A percentile compares a stretch with the other conserved stretches of the same genome.
phyloP scores from a whole-genome alignment of 2,113 vertebrate species.

The Psittacula cyanocephala region DNA sequence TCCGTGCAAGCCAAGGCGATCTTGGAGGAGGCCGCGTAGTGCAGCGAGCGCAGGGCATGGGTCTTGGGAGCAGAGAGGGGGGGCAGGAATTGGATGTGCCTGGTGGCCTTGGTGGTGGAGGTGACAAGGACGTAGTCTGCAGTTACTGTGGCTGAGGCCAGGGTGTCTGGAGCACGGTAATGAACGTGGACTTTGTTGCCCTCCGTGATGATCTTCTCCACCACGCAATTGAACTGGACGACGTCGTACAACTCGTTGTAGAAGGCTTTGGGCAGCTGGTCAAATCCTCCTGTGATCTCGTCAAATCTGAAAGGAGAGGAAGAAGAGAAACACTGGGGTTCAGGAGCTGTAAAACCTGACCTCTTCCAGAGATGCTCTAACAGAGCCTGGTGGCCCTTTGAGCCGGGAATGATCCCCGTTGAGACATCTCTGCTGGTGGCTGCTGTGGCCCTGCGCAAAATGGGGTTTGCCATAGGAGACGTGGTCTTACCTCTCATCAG shows the following conservation, averaged over 20 bases:
- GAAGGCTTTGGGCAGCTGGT: slow-evolving; percentile 57
- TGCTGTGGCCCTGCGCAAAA: background rate
- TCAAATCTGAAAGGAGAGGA: slow-evolving; percentile 4
- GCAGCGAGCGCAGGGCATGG: slow-evolving; percentile 77
- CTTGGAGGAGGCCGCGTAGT: slow-evolving; percentile 80
- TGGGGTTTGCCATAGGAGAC: fast-evolving
- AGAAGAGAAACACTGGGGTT: fast-evolving
- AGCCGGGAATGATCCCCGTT: fast-evolving
- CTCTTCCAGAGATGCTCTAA: too few relatives aligned
- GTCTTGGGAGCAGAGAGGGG: slow-evolving; percentile 72
- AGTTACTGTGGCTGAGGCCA: fast-evolving
- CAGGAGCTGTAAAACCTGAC: fast-evolving
- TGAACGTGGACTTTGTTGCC: background rate
- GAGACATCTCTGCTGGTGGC: fast-evolving
- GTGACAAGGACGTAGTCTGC: slow-evolving; percentile 78
- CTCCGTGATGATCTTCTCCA: background rate
- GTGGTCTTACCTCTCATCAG: background rate
- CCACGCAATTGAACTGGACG: background rate
- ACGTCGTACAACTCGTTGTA: background rate
- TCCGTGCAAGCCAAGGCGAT: slow-evolving; percentile 77
- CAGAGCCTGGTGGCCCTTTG: fast-evolving
- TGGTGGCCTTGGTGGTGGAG: slow-evolving; percentile 75
- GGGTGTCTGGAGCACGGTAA: background rate
- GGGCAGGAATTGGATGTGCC: slow-evolving; percentile 78
- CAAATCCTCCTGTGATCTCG: slow-evolving; percentile 50